A percentile compares a stretch with the other conserved stretches of the same genome.
Evolutionary conservation across 2,797 vertebrate genomes (phyloP).

Genomic region (Hipposideros larvatus): DNA sequence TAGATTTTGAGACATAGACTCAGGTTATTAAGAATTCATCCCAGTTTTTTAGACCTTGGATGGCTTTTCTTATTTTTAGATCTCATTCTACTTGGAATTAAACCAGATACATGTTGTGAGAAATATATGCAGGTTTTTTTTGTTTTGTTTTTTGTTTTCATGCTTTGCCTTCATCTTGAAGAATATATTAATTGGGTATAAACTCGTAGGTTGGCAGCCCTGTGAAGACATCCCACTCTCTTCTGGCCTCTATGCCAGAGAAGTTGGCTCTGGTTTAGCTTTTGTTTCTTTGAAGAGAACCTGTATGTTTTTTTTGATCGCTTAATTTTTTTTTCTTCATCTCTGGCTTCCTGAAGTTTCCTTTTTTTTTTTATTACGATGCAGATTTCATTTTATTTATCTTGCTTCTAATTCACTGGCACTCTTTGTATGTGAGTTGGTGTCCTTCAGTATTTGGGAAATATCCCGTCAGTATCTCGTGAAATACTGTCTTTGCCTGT

Average conservation of each 20-base stretch:
- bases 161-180: not conserved
- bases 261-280: not conserved
- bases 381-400: not conserved
- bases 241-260: not conserved
- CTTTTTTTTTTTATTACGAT: not conserved
- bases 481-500: not conserved
- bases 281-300: not conserved
- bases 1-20: not conserved
- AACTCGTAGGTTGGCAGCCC: not conserved
- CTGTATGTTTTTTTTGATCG: not conserved
- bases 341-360: not conserved
- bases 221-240: no score
- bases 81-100: not conserved
- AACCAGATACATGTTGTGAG: not conserved
- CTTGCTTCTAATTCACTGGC: not conserved
- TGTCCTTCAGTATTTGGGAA: not conserved
- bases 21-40: slow-evolving; percentile 1
- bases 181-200: not conserved
- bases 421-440: not conserved
- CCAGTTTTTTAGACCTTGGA: not conserved
- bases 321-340: not conserved
- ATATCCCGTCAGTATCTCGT: not conserved
- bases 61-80: not conserved
- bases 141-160: not conserved
- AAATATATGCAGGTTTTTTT: not conserved